These are phyloP conservation scores for Drosophila albomicans DNA, from an alignment of 1,140 invertebrate genomes.

Conservation along the genomic window DNA sequence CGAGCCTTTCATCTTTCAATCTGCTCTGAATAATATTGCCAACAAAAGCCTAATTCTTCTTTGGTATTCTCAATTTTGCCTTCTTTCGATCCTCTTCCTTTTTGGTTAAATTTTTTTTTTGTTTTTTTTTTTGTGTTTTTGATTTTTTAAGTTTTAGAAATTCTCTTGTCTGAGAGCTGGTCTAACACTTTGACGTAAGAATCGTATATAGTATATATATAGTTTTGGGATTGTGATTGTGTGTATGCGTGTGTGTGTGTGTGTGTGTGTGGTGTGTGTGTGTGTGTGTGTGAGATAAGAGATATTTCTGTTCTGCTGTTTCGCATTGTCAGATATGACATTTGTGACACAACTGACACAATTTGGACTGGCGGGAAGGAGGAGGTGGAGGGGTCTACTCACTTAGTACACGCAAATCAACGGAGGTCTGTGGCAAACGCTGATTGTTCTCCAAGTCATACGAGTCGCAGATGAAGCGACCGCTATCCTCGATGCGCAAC, in stretches of 20 bases:
- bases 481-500: conserved; percentile 88
- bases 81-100: conserved; percentile 16
- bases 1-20: conserved; percentile 47
- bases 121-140: conserved; percentile 16
- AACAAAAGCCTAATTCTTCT: conserved; percentile 51
- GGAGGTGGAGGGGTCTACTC: conserved; percentile 85
- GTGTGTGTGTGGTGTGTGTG: conserved; percentile 29
- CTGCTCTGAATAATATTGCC: conserved; percentile 59
- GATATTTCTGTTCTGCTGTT: conserved; percentile 37
- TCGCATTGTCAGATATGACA: conserved; percentile 33
- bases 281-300: conserved; percentile 37
- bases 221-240: conserved; percentile 25
- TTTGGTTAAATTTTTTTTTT: conserved; percentile 13
- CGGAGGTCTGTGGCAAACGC: conserved; percentile 87
- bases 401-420: conserved; percentile 89
- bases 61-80: conserved; percentile 1
- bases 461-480: conserved; percentile 90
- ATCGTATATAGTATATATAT: conserved; percentile 23
- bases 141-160: conserved; percentile 12
- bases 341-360: conserved; percentile 33
- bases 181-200: conserved; percentile 30
- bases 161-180: conserved; percentile 17
- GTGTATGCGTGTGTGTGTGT: conserved; percentile 22
- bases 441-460: conserved; percentile 84
- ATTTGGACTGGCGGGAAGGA: conserved; percentile 6